Percentiles rank a stretch among this genome's conserved stretches.
Evolutionary conservation across 2,797 vertebrate species (phyloP).

Genomic region (Gymnodraco acuticeps): DNA sequence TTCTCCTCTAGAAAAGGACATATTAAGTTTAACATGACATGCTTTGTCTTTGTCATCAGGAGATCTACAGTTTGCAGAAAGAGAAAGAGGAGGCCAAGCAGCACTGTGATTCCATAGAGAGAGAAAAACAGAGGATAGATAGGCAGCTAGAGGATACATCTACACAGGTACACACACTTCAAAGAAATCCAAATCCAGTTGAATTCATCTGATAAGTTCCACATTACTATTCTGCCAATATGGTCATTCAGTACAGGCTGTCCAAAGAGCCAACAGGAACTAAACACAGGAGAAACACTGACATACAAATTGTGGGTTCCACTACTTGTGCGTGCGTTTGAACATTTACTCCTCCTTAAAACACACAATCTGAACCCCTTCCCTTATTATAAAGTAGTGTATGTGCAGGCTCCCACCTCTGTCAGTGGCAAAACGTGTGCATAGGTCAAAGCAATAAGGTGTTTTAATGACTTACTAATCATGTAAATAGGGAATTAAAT

Average conservation of each 20-base stretch:
- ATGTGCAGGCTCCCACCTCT: too few relatives aligned
- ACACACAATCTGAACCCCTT: too few relatives aligned
- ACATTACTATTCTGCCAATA: neutral
- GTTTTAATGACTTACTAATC: neutral
- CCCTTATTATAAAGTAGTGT: too few relatives aligned
- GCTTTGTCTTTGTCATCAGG: slow-evolving; percentile 76
- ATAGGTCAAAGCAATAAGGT: too few relatives aligned
- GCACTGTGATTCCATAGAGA: slow-evolving; percentile 85
- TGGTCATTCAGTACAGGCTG: neutral
- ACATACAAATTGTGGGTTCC: too few relatives aligned
- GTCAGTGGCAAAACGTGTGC: too few relatives aligned
- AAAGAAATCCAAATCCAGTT: neutral
- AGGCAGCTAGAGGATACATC: slow-evolving; percentile 92
- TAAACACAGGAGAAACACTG: too few relatives aligned
- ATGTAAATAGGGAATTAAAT: neutral
- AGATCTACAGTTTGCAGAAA: slow-evolving; percentile 93
- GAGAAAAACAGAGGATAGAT: slow-evolving; percentile 89
- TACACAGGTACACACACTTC: slow-evolving; percentile 85
- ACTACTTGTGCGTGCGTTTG: too few relatives aligned
- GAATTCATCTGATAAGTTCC: neutral
- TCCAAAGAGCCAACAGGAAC: too few relatives aligned
- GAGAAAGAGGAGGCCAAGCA: slow-evolving; percentile 92
- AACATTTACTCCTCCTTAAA: too few relatives aligned
- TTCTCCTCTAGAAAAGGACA: neutral
- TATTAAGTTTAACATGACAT: neutral